Evolutionary conservation across 2,113 vertebrate species (phyloP).

Genomic region (Asarcornis scutulata): DNA sequence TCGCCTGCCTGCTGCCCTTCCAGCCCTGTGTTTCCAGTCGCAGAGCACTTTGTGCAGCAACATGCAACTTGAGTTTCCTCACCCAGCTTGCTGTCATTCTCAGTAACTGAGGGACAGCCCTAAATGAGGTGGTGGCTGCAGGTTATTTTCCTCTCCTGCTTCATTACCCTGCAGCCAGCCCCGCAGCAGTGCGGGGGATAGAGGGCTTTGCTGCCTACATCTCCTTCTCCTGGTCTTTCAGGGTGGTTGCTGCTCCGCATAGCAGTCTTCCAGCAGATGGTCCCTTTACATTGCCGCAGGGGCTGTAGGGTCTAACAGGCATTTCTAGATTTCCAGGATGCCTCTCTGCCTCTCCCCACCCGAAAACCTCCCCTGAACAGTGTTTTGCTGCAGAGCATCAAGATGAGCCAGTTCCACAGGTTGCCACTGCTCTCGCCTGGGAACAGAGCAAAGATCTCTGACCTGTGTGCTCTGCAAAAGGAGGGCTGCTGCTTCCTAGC

Average conservation of each 20-base stretch:
- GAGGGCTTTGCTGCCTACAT: background rate
- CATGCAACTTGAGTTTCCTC: background rate
- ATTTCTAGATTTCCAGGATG: conserved; percentile 51
- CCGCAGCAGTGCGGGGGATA: background rate
- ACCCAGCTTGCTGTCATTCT: accelerated
- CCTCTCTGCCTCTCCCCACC: background rate
- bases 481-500: background rate
- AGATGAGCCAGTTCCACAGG: conserved; percentile 52
- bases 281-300: background rate
- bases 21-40: background rate
- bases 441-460: background rate
- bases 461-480: background rate
- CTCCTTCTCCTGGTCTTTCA: background rate
- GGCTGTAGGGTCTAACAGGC: conserved; percentile 25
- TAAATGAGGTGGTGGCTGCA: background rate
- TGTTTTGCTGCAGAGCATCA: background rate
- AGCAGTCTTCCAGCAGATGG: accelerated
- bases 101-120: background rate
- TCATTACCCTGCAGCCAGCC: background rate
- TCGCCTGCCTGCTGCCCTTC: background rate
- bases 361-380: background rate
- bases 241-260: accelerated
- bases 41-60: background rate
- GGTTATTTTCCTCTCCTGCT: background rate
- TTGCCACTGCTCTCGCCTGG: background rate